Conservation (phyloP, 2,797 vertebrate genomes). For the Xyrichtys novacula region DNA sequence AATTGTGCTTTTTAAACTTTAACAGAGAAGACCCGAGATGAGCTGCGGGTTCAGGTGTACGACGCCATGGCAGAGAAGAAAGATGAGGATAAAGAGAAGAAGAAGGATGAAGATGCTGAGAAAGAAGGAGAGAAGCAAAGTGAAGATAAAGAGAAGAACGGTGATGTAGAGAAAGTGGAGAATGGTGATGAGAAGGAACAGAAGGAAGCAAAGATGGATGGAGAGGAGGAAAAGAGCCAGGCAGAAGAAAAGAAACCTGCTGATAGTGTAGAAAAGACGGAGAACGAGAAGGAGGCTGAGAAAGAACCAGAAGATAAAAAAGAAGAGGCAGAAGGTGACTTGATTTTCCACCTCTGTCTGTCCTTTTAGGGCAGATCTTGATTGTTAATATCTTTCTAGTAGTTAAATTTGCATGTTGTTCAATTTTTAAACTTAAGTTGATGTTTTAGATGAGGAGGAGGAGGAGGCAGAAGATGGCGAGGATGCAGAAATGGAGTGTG, state of each 20-base stretch:
- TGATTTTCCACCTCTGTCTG: accelerated
- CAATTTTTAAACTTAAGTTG: background rate
- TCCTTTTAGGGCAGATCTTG: background rate
- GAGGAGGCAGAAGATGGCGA: conserved; percentile 6
- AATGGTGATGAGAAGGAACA: background rate
- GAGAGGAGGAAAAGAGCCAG: background rate
- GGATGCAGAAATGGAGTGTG: conserved; percentile 62
- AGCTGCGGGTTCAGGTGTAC: conserved; percentile 96
- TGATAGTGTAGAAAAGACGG: conserved; percentile 4
- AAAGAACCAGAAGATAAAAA: conserved; percentile 22
- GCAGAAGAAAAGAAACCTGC: background rate
- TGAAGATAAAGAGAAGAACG: conserved; percentile 51
- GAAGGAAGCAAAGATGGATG: background rate
- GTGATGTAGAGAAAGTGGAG: conserved; percentile 35
- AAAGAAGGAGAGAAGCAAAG: conserved; percentile 22
- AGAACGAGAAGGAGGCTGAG: conserved; percentile 30
- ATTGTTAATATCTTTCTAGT: background rate
- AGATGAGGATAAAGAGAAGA: conserved; percentile 84
- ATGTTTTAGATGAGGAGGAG: conserved; percentile 52
- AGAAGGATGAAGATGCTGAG: conserved; percentile 40
- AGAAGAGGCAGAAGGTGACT: conserved; percentile 57
- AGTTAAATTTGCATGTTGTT: background rate
- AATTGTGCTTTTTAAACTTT: background rate
- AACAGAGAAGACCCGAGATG: conserved; percentile 94
- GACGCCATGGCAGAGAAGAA: conserved; percentile 91